A percentile compares a stretch with the other conserved stretches of the same genome.
phyloP scores from a whole-genome alignment of 2,797 vertebrate genomes.

The Pipistrellus pygmaeus region DNA sequence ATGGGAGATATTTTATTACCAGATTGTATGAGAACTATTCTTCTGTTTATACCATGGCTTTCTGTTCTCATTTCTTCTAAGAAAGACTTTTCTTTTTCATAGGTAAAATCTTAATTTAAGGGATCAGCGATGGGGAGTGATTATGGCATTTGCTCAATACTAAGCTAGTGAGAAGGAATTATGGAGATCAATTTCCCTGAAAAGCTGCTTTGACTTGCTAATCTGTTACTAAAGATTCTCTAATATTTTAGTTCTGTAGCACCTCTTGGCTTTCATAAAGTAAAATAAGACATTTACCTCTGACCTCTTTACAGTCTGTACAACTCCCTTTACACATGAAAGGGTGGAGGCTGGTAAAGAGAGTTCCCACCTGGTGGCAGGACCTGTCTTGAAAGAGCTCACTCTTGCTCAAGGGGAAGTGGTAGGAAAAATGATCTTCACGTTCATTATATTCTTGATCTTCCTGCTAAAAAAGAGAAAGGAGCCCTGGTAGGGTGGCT shows the following conservation, averaged over 20 bases:
- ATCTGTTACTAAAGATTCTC: constrained; percentile 42
- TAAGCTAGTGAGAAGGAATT: constrained; percentile 52
- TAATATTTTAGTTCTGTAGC: constrained; percentile 43
- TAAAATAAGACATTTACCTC: constrained; percentile 12
- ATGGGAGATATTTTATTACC: constrained; percentile 23
- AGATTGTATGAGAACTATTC: constrained; percentile 36
- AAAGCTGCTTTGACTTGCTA: constrained; percentile 7
- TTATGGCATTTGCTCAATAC: constrained; percentile 7
- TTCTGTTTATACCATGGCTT: constrained; percentile 58
- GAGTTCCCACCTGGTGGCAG: background rate
- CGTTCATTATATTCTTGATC: background rate
- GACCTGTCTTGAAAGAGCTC: background rate
- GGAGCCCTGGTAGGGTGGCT: background rate
- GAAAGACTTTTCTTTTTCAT: constrained; percentile 44
- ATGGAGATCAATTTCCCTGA: constrained; percentile 29
- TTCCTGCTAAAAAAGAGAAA: background rate
- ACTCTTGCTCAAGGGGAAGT: background rate
- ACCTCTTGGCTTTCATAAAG: constrained; percentile 40
- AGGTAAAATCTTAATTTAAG: constrained; percentile 60
- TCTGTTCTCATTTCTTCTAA: constrained; percentile 45
- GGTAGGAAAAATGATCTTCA: background rate
- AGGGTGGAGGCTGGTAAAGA: background rate
- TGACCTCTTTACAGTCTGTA: background rate
- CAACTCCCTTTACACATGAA: background rate
- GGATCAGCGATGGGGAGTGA: constrained; percentile 18